These are phyloP conservation scores for Agrotis clavis DNA, from an alignment of 2,888 invertebrate species.

Conservation along the genomic window DNA sequence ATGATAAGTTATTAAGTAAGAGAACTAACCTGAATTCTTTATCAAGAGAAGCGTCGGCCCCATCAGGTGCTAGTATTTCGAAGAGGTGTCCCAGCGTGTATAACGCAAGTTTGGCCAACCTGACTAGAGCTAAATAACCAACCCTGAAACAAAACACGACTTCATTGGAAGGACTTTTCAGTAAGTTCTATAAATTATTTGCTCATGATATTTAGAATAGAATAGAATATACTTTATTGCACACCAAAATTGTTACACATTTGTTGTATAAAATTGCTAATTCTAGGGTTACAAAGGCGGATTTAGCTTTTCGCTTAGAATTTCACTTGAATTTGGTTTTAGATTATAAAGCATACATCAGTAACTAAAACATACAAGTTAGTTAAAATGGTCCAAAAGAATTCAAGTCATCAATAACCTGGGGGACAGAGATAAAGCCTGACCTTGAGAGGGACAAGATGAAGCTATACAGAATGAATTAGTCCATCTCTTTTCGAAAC, in stretches of 20 bases:
- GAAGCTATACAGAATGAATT: background rate
- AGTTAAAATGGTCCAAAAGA: background rate
- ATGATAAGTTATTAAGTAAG: background rate
- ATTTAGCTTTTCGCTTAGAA: too few species aligned
- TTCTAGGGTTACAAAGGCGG: too few species aligned
- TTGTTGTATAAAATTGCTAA: too few species aligned
- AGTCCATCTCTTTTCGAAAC: too few species aligned
- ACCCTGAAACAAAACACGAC: conserved; percentile 90
- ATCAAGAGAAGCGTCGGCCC: conserved; percentile 83
- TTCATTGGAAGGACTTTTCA: background rate
- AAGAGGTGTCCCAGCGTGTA: conserved; percentile 96
- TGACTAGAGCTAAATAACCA: conserved; percentile 96
- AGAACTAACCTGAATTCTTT: conserved; percentile 83
- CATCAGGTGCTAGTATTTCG: conserved; percentile 91
- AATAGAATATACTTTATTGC: too few species aligned
- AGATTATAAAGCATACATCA: background rate
- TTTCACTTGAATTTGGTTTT: too few species aligned
- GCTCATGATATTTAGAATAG: too few species aligned
- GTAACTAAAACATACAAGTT: background rate
- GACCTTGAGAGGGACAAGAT: background rate
- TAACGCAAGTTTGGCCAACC: conserved; percentile 96
- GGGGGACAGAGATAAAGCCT: too few species aligned
- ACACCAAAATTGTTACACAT: too few species aligned
- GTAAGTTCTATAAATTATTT: background rate
- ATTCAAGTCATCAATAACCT: too few species aligned